Percentiles rank a stretch among this genome's conserved stretches.
Conservation (phyloP, 2,113 vertebrate species). For the Poecile atricapillus region DNA sequence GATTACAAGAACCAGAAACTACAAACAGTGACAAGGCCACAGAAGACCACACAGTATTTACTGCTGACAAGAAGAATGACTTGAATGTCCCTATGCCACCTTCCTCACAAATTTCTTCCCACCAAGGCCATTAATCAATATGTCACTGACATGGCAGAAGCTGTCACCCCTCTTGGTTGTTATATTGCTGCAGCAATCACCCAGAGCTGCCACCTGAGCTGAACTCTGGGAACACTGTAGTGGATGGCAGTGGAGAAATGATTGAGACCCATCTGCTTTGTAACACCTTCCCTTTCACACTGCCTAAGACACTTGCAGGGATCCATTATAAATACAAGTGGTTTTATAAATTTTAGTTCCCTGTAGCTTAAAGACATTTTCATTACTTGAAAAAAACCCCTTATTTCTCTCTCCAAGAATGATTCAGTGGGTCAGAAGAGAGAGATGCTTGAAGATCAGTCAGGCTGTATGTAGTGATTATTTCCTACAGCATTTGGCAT, state of each 20-base stretch:
- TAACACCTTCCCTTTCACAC: neutral
- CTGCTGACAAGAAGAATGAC: slow-evolving; percentile 19
- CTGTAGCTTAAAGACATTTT: neutral
- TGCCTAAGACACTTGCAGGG: neutral
- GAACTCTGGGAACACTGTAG: neutral
- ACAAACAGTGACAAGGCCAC: neutral
- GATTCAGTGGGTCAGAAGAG: neutral
- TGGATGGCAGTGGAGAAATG: neutral
- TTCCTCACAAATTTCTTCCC: neutral
- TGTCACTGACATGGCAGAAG: neutral
- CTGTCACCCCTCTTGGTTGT: neutral
- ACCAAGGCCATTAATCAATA: neutral
- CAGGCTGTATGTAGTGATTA: neutral
- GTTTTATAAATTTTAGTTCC: neutral
- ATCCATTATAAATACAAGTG: neutral
- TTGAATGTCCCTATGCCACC: neutral
- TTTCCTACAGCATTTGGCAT: neutral
- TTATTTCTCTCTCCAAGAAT: neutral
- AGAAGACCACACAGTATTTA: neutral
- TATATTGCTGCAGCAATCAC: neutral
- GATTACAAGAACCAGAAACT: neutral
- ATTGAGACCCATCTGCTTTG: neutral
- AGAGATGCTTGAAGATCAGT: neutral
- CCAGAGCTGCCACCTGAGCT: neutral
- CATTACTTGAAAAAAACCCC: neutral